Conservation (phyloP, 2,113 vertebrate genomes). For the Indicator maculatus region DNA sequence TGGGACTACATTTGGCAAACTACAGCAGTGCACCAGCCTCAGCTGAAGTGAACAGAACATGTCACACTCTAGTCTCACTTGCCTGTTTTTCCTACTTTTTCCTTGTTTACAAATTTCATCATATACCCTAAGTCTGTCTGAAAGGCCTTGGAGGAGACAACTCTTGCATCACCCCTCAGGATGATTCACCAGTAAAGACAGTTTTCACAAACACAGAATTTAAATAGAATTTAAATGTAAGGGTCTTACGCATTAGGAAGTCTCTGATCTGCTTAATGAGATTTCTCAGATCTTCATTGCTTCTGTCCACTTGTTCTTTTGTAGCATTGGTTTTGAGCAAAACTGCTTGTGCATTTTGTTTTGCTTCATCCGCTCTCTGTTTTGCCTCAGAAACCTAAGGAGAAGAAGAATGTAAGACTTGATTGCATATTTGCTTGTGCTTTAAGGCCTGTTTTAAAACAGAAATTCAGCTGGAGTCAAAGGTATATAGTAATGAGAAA, state of each 20-base stretch:
- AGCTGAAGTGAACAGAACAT: background rate
- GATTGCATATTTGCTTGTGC: background rate
- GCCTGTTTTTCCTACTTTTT: background rate
- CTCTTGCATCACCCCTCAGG: background rate
- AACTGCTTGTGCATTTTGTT: slow-evolving; percentile 87
- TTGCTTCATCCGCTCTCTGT: slow-evolving; percentile 89
- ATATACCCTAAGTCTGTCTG: background rate
- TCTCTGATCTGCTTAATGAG: slow-evolving; percentile 94
- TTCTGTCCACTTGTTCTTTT: slow-evolving; percentile 87
- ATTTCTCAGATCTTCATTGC: slow-evolving; percentile 89
- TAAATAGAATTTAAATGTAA: background rate
- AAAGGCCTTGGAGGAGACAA: background rate
- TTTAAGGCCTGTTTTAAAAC: background rate
- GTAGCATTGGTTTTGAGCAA: slow-evolving; percentile 90
- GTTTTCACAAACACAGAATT: background rate
- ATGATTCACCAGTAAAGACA: background rate
- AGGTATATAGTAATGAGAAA: background rate
- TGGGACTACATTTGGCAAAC: background rate
- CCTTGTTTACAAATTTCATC: background rate
- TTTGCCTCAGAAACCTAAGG: slow-evolving; percentile 91
- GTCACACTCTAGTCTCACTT: background rate
- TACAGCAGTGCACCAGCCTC: background rate
- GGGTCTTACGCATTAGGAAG: slow-evolving; percentile 89
- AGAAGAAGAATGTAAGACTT: background rate
- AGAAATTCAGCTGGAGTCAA: background rate